A percentile compares a stretch with the other conserved stretches of the same genome.
Evolutionary conservation across 2,888 invertebrate species (phyloP).

Genomic region (Eupithecia subumbrata): DNA sequence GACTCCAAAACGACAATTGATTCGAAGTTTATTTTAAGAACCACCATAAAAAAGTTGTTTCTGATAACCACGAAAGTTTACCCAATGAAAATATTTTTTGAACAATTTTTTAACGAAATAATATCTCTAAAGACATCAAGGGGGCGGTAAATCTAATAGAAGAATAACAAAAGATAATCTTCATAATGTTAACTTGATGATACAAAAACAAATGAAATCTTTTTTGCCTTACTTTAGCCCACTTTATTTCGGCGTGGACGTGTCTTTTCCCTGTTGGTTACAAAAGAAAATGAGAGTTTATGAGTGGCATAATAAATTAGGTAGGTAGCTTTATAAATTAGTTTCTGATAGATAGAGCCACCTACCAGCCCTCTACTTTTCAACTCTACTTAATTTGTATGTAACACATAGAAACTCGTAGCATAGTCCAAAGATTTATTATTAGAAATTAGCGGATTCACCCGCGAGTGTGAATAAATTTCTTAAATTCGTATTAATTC

Average conservation of each 20-base stretch:
- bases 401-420: background rate
- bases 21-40: no score
- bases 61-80: background rate
- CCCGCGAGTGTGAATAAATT: no score
- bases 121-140: constrained; percentile 24
- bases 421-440: background rate
- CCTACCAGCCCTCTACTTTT: background rate
- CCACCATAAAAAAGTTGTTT: background rate
- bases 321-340: background rate
- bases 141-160: constrained; percentile 36
- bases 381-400: background rate
- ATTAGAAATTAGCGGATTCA: no score
- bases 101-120: background rate
- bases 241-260: constrained; percentile 18
- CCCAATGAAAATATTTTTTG: background rate
- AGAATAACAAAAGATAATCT: constrained; percentile 45
- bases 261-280: background rate
- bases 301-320: background rate
- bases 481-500: no score
- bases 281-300: constrained; percentile 4
- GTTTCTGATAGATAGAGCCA: background rate
- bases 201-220: constrained; percentile 44
- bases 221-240: constrained; percentile 39
- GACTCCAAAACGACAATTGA: no score
- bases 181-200: constrained; percentile 51